Evolutionary conservation across 2,797 vertebrate species (phyloP).

Genomic region (Adelosebastes latens): DNA sequence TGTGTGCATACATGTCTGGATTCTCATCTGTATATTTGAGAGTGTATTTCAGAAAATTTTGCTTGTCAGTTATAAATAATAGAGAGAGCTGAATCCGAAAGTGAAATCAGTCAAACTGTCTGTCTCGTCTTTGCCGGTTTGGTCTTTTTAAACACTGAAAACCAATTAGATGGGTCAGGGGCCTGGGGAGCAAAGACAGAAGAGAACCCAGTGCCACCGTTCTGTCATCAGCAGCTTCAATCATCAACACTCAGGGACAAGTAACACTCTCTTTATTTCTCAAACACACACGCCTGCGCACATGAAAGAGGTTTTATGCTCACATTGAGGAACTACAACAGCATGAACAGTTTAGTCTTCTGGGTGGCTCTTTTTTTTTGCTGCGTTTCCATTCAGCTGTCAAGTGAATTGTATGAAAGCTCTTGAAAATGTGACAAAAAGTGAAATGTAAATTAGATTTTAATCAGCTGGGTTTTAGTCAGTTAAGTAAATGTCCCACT

Average conservation of each 20-base stretch:
- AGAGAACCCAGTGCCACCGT: constrained; percentile 40
- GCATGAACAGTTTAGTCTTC: constrained; percentile 33
- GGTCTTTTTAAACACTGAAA: constrained; percentile 65
- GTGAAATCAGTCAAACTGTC: constrained; percentile 57
- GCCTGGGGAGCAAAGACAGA: constrained; percentile 52
- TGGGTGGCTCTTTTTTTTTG: constrained; percentile 7
- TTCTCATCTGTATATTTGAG: constrained; percentile 33
- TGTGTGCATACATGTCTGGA: not conserved
- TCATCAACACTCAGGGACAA: constrained; percentile 31
- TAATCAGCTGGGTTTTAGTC: constrained; percentile 16
- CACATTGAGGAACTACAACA: constrained; percentile 22
- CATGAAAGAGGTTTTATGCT: constrained; percentile 36
- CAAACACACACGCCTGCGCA: constrained; percentile 10
- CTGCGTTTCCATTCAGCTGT: constrained; percentile 52
- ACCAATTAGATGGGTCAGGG: constrained; percentile 73
- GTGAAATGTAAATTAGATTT: constrained; percentile 43
- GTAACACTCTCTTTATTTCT: constrained; percentile 40
- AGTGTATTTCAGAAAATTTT: constrained; percentile 59
- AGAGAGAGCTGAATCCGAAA: constrained; percentile 50
- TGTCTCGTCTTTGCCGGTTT: constrained; percentile 57
- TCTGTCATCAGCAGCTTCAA: constrained; percentile 66
- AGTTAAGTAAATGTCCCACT: constrained; percentile 17
- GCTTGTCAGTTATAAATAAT: constrained; percentile 65
- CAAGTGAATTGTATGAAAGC: constrained; percentile 31
- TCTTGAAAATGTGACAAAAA: constrained; percentile 43